Evolutionary conservation across 2,113 vertebrate species (phyloP).

Genomic region (Elaphurus davidianus): DNA sequence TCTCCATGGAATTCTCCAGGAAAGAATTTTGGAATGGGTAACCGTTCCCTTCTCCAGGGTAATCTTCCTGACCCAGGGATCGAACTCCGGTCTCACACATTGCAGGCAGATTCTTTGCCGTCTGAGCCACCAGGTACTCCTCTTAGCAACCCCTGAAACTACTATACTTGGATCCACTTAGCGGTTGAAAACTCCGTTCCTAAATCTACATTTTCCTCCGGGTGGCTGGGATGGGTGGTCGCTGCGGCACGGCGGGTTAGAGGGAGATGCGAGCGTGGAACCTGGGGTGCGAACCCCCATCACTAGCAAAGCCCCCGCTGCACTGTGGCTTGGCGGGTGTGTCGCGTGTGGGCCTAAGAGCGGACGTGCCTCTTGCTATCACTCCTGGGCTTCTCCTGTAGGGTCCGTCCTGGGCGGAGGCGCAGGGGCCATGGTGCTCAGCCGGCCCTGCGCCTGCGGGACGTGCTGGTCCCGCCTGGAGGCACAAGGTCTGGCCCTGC

Average conservation of each 20-base stretch:
- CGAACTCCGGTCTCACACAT: not conserved
- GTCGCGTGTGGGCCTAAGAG: fast-evolving
- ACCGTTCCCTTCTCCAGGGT: not conserved
- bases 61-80: not conserved
- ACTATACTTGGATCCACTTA: not conserved
- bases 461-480: not conserved
- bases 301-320: fast-evolving
- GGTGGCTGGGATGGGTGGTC: no score
- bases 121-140: not conserved
- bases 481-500: fast-evolving
- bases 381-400: not conserved
- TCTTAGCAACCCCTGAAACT: no score
- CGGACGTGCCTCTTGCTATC: fast-evolving
- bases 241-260: fast-evolving
- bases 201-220: fast-evolving
- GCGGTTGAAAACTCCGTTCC: not conserved
- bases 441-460: fast-evolving
- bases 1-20: not conserved
- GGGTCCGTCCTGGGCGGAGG: fast-evolving
- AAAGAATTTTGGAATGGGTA: not conserved
- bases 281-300: not conserved
- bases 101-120: not conserved
- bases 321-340: not conserved
- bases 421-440: fast-evolving
- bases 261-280: fast-evolving